Base-by-base conservation (phyloP, 1,140 invertebrate genomes). In the Homarus americanus region DNA sequence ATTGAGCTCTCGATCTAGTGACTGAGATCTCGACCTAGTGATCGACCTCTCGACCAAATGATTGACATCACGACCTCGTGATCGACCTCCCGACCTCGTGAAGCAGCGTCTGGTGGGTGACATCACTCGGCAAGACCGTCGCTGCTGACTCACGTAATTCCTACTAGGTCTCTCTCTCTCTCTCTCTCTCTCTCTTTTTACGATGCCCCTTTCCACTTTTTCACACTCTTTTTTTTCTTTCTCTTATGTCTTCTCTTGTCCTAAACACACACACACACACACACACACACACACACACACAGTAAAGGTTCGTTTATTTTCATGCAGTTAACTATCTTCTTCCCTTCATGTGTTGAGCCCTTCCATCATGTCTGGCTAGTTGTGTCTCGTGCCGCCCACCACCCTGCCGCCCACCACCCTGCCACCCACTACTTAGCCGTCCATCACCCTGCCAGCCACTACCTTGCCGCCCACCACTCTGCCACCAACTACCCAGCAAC, bases 141-240 rank as follows among this genome's bases (percentile, higher is more conserved):
- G 28, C n/a, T 53, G 41, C 78, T 80, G 69, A 72, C 34, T 84
- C 69, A 84, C 69, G n/a, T 66, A 44, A 84, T 84, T 84, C 82
- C n/a, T 73, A 34, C 36, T 28, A 63, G 24, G 17, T 63, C 12
- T 10, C 24, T 24, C 38, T 76, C 28, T 66, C 69, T 73, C n/a
- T 28, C 34, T 7, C 69, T 73, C 69, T 7, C 28, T n/a, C 69
- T 32, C 69, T n/a, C 28, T 24, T 72, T 36, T 9, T 17, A n/a
- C 2, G 17, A 5, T 9, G 17, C 12, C 38, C 34, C 75, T 32
- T 24, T 28, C 38, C 36, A 38, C 75, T 44, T 49, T 24, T 24
- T 24, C 75, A 3, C n/a, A 7, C 75, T 41, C 38, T 24, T n/a
- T 24, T 20, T 41, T 0, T 10, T n/a, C 3, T 40, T 1, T 28